A percentile compares a stretch with the other conserved stretches of the same genome.
These are phyloP conservation scores for Mugil cephalus DNA, from an alignment of 2,113 vertebrate species.

Conservation along the genomic window DNA sequence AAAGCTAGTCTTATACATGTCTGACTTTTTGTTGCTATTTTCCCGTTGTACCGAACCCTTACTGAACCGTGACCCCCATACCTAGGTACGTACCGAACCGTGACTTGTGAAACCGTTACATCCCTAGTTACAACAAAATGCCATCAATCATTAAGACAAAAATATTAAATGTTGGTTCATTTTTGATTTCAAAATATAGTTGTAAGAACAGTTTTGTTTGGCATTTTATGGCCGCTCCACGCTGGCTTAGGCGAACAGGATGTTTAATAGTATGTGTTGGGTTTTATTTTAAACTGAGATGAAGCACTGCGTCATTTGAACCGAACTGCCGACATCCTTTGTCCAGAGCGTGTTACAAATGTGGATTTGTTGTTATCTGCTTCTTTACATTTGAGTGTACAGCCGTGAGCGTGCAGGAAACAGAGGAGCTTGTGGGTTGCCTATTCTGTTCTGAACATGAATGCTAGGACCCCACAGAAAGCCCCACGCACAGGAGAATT, in stretches of 20 bases:
- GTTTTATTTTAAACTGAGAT: constrained; percentile 5
- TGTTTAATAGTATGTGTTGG: neutral
- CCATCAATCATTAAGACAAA: neutral
- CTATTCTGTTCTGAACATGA: constrained; percentile 48
- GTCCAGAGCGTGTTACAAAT: neutral
- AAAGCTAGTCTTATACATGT: too few relatives aligned
- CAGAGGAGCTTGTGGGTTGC: constrained; percentile 15
- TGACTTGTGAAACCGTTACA: too few relatives aligned
- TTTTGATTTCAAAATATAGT: too few relatives aligned
- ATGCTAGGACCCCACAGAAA: constrained; percentile 63
- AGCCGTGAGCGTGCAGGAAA: constrained; percentile 26
- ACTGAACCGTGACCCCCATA: too few relatives aligned
- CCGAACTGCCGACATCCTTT: constrained; percentile 28
- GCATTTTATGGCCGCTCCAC: too few relatives aligned
- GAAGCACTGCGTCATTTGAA: constrained; percentile 3
- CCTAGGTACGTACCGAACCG: too few relatives aligned
- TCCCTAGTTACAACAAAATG: too few relatives aligned
- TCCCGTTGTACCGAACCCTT: too few relatives aligned
- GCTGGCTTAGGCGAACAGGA: neutral
- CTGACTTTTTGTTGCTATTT: too few relatives aligned
- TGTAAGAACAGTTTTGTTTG: too few relatives aligned
- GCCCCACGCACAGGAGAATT: constrained; percentile 36
- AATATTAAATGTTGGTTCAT: neutral
- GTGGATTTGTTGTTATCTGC: constrained; percentile 17
- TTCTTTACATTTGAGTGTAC: constrained; percentile 46